phyloP scores from a whole-genome alignment of 1,140 invertebrate species.

The Bombus fervidus region DNA sequence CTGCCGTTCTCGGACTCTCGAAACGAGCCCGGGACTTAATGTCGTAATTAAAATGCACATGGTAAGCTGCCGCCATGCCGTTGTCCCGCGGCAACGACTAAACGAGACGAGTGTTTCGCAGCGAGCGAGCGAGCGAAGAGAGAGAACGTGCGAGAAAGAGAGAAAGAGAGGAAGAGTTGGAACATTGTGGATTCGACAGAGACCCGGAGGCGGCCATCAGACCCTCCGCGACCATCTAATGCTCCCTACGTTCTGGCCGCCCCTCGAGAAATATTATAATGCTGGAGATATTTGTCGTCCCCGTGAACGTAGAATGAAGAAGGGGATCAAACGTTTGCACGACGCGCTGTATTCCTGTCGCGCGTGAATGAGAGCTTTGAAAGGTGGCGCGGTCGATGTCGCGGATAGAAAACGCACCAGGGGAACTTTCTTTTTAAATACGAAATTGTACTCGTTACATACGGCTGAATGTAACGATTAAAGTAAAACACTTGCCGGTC shows the following conservation, averaged over 20 bases:
- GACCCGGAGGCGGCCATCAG: constrained; percentile 39
- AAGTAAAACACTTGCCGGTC: background rate
- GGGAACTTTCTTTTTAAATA: background rate
- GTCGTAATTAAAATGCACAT: constrained; percentile 78
- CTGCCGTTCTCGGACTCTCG: constrained; percentile 44
- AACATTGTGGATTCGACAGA: constrained; percentile 42
- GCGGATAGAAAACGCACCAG: constrained; percentile 40
- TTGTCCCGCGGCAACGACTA: constrained; percentile 69
- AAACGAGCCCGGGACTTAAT: constrained; percentile 73
- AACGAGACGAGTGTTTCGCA: constrained; percentile 60
- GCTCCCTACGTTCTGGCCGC: constrained; percentile 33
- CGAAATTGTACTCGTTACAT: background rate
- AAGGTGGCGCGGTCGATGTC: constrained; percentile 12
- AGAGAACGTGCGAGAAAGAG: background rate
- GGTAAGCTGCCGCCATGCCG: constrained; percentile 69
- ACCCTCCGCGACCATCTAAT: constrained; percentile 51
- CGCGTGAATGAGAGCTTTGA: constrained; percentile 4
- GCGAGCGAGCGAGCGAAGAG: background rate
- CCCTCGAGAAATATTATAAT: constrained; percentile 66
- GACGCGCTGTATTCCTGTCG: constrained; percentile 1
- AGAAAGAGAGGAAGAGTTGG: constrained; percentile 3
- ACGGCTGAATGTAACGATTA: background rate
- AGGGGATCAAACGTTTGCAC: constrained; percentile 34
- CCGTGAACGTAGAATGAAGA: background rate
- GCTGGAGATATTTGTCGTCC: constrained; percentile 54